A percentile compares a stretch with the other conserved stretches of the same genome.
These are phyloP conservation scores for Drosophila insularis DNA, from an alignment of 1,140 invertebrate genomes.

Conservation along the genomic window DNA sequence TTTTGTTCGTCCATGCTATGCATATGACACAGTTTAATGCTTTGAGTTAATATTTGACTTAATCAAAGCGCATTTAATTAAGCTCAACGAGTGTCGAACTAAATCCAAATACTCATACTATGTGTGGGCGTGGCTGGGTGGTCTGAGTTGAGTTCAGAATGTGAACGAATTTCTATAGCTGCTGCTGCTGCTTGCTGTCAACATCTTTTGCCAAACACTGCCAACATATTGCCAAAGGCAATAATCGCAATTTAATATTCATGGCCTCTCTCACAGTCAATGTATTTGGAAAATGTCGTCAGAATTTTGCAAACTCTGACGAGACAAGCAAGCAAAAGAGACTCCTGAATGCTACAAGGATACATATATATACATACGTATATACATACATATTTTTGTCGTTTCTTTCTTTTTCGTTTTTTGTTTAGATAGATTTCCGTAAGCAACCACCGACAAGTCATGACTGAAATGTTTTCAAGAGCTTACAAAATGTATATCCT, in stretches of 20 bases:
- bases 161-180: slow-evolving; percentile 19
- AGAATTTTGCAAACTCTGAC: slow-evolving; percentile 45
- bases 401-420: slow-evolving; percentile 15
- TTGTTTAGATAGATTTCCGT: neutral
- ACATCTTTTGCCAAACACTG: slow-evolving; percentile 21
- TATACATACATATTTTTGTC: slow-evolving; percentile 21
- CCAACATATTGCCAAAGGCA: slow-evolving; percentile 69
- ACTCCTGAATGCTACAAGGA: slow-evolving; percentile 11
- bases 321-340: slow-evolving; percentile 21
- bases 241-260: slow-evolving; percentile 81
- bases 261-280: slow-evolving; percentile 72
- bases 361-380: no score
- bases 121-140: neutral
- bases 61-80: slow-evolving; percentile 73
- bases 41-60: slow-evolving; percentile 58
- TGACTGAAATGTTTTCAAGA: slow-evolving; percentile 15
- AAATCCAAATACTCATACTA: slow-evolving; percentile 15
- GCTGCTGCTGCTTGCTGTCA: neutral
- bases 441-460: slow-evolving; percentile 30
- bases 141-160: neutral
- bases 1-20: slow-evolving; percentile 24
- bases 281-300: slow-evolving; percentile 70
- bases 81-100: slow-evolving; percentile 36
- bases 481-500: neutral
- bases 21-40: slow-evolving; percentile 40